Evolutionary conservation across 2,888 invertebrate species (phyloP).

Genomic region (Hofmannophila pseudospretella): DNA sequence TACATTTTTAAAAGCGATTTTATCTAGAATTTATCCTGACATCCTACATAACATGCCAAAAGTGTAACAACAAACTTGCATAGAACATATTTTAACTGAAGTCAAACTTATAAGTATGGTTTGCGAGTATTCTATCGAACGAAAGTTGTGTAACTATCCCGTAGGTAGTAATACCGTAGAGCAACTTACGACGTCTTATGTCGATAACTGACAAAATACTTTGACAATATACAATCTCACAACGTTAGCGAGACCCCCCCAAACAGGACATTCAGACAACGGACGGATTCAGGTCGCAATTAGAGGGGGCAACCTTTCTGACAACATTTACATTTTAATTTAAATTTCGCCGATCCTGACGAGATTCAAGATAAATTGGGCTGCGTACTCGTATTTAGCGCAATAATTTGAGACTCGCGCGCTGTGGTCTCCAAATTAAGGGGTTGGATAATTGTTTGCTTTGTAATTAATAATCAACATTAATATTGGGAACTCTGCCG

Average conservation of each 20-base stretch:
- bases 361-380: constrained; percentile 72
- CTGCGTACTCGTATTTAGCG: constrained; percentile 69
- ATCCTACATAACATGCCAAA: no score
- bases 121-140: no score
- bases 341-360: constrained; percentile 70
- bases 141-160: no score
- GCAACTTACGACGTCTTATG: no score
- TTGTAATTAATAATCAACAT: constrained; percentile 67
- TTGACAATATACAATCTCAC: neutral
- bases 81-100: no score
- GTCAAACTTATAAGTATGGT: no score
- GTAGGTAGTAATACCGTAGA: no score
- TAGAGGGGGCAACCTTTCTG: constrained; percentile 56
- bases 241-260: constrained; percentile 29
- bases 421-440: constrained; percentile 54
- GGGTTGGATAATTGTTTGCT: constrained; percentile 63
- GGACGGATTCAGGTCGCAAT: constrained; percentile 60
- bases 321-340: constrained; percentile 77
- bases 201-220: neutral
- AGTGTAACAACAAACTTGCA: no score
- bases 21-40: no score
- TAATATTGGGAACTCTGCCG: constrained; percentile 42
- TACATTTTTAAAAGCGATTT: no score
- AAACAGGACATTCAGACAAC: constrained; percentile 48
- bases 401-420: constrained; percentile 61